These are phyloP conservation scores for Lordiphosa andalusiaca DNA, from an alignment of 2,888 invertebrate species.

Conservation along the genomic window DNA sequence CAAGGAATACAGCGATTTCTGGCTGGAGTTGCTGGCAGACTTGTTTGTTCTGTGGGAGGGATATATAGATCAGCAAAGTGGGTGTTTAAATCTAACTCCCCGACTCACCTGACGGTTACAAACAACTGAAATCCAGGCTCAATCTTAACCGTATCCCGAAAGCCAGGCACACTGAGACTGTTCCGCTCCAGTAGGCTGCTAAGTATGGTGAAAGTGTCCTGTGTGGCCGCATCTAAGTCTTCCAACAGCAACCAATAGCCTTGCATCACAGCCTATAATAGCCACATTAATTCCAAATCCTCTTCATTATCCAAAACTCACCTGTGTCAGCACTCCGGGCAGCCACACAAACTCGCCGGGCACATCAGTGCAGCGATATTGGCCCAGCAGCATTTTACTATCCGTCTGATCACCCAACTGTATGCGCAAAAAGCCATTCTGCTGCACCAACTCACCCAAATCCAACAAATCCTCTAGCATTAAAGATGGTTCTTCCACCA, in stretches of 20 bases:
- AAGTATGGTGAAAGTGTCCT: constrained; percentile 94
- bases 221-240: constrained; percentile 96
- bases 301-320: constrained; percentile 52
- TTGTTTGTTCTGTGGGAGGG: constrained; percentile 73
- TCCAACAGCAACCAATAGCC: constrained; percentile 96
- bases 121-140: constrained; percentile 95
- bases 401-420: constrained; percentile 99
- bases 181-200: constrained; percentile 92
- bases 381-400: constrained; percentile 94
- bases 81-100: too few species aligned
- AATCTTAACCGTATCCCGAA: constrained; percentile 89
- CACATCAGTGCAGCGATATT: constrained; percentile 91
- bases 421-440: constrained; percentile 87
- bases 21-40: constrained; percentile 64
- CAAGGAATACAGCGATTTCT: constrained; percentile 85
- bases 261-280: constrained; percentile 85
- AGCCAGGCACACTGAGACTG: constrained; percentile 92
- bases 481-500: constrained; percentile 14
- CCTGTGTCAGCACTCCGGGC: constrained; percentile 94
- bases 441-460: constrained; percentile 26
- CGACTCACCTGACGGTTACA: constrained; percentile 88
- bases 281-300: neutral
- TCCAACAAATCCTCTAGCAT: constrained; percentile 44
- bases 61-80: neutral
- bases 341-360: constrained; percentile 99